These are phyloP conservation scores for Brachionus manjavacas DNA, from an alignment of 1,140 invertebrate genomes.

Conservation along the genomic window DNA sequence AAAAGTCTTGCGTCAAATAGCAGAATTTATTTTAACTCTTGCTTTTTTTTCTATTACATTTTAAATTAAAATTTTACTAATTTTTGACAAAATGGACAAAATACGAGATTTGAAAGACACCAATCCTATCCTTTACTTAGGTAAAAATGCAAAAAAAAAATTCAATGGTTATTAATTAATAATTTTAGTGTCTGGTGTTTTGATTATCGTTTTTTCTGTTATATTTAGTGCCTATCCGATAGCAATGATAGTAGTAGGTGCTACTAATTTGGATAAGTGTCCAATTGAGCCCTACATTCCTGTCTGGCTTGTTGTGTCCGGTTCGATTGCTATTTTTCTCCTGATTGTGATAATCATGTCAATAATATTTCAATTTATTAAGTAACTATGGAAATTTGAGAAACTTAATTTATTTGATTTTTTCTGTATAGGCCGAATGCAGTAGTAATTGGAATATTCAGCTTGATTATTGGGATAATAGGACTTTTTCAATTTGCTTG, in stretches of 20 bases:
- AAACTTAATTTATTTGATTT: background rate
- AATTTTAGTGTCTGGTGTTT: background rate
- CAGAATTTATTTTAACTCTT: too few relatives aligned
- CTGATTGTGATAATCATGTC: background rate
- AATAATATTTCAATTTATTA: background rate
- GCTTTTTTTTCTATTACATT: too few relatives aligned
- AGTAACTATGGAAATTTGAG: background rate
- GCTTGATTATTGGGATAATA: background rate
- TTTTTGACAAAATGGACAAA: background rate
- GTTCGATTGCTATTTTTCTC: background rate
- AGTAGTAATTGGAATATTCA: background rate
- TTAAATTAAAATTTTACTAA: too few relatives aligned
- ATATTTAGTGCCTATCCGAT: background rate
- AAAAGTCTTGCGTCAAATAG: too few relatives aligned
- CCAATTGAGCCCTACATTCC: constrained; percentile 1
- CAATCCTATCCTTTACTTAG: background rate
- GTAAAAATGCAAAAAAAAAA: too few relatives aligned
- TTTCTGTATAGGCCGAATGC: background rate
- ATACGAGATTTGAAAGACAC: background rate
- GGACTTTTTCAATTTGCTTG: background rate
- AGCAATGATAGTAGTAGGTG: background rate
- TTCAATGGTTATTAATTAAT: too few relatives aligned
- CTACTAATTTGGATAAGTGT: background rate
- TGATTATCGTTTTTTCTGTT: background rate
- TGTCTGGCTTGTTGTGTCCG: background rate